Evolutionary conservation across 2,888 invertebrate genomes (phyloP), one percentile per base, ranked within the genome.

Genomic region (Hyalella azteca): DNA sequence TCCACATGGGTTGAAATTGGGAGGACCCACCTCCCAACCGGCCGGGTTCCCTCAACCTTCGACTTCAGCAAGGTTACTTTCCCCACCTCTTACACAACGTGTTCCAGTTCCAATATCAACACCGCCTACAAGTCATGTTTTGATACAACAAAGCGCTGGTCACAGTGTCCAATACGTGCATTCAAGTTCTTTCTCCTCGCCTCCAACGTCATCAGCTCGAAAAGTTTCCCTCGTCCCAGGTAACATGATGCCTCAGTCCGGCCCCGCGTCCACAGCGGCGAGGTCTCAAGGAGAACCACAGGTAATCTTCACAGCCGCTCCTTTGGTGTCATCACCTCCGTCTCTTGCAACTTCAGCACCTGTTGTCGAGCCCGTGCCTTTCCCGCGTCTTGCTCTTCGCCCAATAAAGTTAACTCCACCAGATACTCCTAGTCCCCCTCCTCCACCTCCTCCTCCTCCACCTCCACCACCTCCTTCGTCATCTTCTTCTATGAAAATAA

Each of bases 361-460:
- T 13, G 66, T 36, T 5, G 39, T 36, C 19, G 66, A 66, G 22
- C 36, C 66, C 32, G 66, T 66, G 36, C 66, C 66, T 36, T 66
- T 66, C 66, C 66, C 66, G 19, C 32, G 66, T 19, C 19, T 66
- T 19, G 66, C 66, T 36, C 66, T 66, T 29, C 66, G 66, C n/a
- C 66, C 66, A 2, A 48, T 75, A 29, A 75, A 41, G 29, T 41
- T 49, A 29, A 77, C 49, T 36, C 50, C 77, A 32, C 77, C 77
- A 26, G 22, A 40, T 50, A 49, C 77, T 77, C 77, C 77, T 7
- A 50, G 41, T 36, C 77, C 77, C 29, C 77, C 54, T 26, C 77
- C 77, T 48, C 77, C 77, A n/a, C 77, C 77, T n/a, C 77, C 77
- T n/a, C 77, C 77, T 77, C 77, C 77, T 11, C 77, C 77, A 15